Base-by-base conservation (phyloP, 2,888 invertebrate genomes). In the Platyscelio sp. region DNA sequence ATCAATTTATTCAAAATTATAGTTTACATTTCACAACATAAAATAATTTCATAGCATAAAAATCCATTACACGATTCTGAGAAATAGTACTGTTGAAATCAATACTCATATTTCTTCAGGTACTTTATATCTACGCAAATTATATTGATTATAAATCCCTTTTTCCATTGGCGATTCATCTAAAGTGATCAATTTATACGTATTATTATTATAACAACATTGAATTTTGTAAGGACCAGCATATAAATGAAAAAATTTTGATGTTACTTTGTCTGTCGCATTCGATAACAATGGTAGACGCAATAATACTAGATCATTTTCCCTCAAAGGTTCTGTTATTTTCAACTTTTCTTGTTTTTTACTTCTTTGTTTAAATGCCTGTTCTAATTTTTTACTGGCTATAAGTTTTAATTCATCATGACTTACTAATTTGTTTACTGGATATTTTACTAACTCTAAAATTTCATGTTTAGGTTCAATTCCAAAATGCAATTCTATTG, bases 241-340 rank as follows among this genome's bases (percentile, higher is more conserved):
- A 20, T 71, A 71, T 13, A 71, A 20, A 43, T 71, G 70, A 58
- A 71, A 71, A 56, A 71, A 71, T 27, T 56, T 71, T 1, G 56
- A n/a, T 20, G 27, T 71, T 3, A 71, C 18, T 43, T 43, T 71
- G 6, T 58, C 22, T 18, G 43, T 26, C 13, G 61, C 43, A 51
- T 24, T 33, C 0, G 72, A 74, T 13, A 74, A 2, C n/a, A 26
- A 61, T 3, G 72, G 61, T 3, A 51, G 22, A 11, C 61, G 15
- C 26, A 61, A 38, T 18, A 74, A 38, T 9, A 74, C 51, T 26
- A 38, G n/a, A 38, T 74, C 60, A 38, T 18, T 18, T 2, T 15
- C 9, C 43, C 24, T 40, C 11, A 61, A 61, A 24, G 2, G 3
- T 18, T 58, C 13, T 7, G n/a, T n/a, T 11, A 9, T 2, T 13